A percentile compares a stretch with the other conserved stretches of the same genome.
These are phyloP conservation scores for western clawed frog (Xenopus tropicalis) DNA, from an alignment of 2,113 vertebrate species.

Conservation along the genomic window DNA sequence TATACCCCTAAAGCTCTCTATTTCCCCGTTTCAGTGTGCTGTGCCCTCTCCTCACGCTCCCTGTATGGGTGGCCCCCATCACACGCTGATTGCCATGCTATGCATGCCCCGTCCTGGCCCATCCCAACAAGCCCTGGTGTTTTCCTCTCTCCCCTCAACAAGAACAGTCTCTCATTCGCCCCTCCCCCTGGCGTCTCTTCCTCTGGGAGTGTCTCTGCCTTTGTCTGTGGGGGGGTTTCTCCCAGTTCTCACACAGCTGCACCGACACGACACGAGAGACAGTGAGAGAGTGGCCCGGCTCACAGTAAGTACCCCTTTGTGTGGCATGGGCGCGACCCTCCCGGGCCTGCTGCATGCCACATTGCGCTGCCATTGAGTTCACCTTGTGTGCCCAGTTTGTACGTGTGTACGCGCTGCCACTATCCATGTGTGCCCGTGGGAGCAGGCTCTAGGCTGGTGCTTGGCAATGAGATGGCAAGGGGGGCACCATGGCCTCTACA, in stretches of 20 bases:
- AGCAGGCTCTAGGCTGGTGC: too few species aligned
- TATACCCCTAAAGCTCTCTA: too few species aligned
- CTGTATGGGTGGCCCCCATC: not conserved
- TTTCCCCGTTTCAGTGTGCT: too few species aligned
- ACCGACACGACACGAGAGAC: conserved; percentile 14
- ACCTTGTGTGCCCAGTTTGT: not conserved
- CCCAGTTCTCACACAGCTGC: conserved; percentile 32
- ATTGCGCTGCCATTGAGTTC: not conserved
- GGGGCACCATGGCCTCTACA: too few species aligned
- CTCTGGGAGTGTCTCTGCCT: conserved; percentile 38
- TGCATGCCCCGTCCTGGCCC: not conserved
- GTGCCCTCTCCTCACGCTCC: too few species aligned
- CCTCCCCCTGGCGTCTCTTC: conserved; percentile 39
- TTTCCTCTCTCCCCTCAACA: not conserved
- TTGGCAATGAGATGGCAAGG: too few species aligned
- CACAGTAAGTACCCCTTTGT: conserved; percentile 24
- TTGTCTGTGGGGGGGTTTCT: conserved; percentile 39
- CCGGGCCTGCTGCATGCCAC: too few species aligned
- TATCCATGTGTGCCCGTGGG: too few species aligned
- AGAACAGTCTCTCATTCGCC: conserved; percentile 3
- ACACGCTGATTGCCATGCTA: not conserved
- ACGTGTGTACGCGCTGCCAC: not conserved
- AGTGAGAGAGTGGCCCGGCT: not conserved
- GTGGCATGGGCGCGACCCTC: too few species aligned
- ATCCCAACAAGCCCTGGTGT: not conserved